Evolutionary conservation across 2,113 vertebrate genomes (phyloP), one percentile per base, ranked within the genome.

Genomic region (Panthera tigris): DNA sequence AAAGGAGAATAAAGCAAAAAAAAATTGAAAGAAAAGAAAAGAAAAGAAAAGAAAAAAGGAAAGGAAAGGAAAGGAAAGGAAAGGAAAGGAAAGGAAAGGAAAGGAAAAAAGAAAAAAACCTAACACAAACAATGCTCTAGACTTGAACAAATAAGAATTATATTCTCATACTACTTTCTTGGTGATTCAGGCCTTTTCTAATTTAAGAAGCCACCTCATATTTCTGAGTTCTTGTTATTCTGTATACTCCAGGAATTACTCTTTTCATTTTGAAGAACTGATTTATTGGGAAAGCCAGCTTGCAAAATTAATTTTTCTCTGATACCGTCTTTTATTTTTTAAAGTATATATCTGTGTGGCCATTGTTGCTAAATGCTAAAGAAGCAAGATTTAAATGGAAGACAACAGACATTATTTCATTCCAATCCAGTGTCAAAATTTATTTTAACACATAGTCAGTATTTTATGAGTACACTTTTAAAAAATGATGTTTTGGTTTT

Each of bases 231-330:
- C 74, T 39, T 50, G 7, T 68, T 93, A 93, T 91, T 96, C 29
- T 36, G 25, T 50, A 78, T 19, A 71, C 14, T 76, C 39, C n/a
- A 96, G 33, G 29, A 84, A 73, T 86, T 89, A 36, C 39, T 61
- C 74, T 61, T 98, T 96, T 94, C 39, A 92, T 92, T 74, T 63
- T 33, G 87, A 89, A 94, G 36, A 93, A 96, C 39, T 84, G 63
- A 93, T 89, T 65, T 76, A 76, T 36, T 88, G 29, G 41, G 83
- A 95, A 98, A 98, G 33, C 4, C 85, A 97, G 66, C 57, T 96
- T 88, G 68, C 31, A 4, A 21, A 87, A 97, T 93, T 90, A 97
- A 96, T 91, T 45, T 96, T 85, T 97, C 95, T 97, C 91, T 80
- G 97, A 48, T 39, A 83, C 6, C 7, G 36, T 95, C 15, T 76